Evolutionary conservation across 1,140 invertebrate species (phyloP).

Genomic region (Drosophila pectinifera): DNA sequence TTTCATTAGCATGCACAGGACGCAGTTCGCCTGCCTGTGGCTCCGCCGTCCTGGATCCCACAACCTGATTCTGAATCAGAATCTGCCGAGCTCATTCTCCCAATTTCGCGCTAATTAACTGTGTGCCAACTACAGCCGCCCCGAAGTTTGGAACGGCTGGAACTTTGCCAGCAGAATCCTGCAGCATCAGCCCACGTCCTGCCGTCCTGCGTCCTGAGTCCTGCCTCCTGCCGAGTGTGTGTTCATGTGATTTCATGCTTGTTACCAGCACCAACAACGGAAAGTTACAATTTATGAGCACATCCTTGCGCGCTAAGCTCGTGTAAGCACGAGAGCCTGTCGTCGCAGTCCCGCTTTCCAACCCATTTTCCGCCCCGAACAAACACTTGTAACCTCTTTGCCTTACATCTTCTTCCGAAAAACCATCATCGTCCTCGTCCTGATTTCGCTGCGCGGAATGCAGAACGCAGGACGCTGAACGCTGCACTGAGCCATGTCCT

Average conservation of each 20-base stretch:
- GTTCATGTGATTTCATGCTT: conserved; percentile 78
- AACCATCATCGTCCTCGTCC: conserved; percentile 27
- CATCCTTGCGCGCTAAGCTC: conserved; percentile 70
- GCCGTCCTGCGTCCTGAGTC: no score
- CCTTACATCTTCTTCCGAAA: conserved; percentile 56
- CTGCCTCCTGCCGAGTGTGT: conserved; percentile 18
- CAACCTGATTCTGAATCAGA: conserved; percentile 23
- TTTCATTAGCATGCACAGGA: conserved; percentile 74
- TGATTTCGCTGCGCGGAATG: conserved; percentile 52
- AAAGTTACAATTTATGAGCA: conserved; percentile 80
- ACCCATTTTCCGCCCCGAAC: conserved; percentile 9
- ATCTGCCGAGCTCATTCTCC: conserved; percentile 46
- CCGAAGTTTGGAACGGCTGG: conserved; percentile 49
- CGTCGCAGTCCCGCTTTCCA: conserved; percentile 12
- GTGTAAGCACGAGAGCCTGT: conserved; percentile 61
- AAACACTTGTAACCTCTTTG: conserved; percentile 78
- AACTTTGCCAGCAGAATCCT: conserved; percentile 66
- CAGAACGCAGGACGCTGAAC: conserved; percentile 5
- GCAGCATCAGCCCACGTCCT: conserved; percentile 3
- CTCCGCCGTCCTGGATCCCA: neutral
- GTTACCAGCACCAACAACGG: conserved; percentile 67
- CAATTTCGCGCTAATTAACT: conserved; percentile 82
- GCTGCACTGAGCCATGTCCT: conserved; percentile 42
- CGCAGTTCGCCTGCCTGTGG: conserved; percentile 6
- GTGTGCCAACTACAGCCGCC: conserved; percentile 69